Evolutionary conservation across 2,888 invertebrate species (phyloP).

Genomic region (Spatulosminthurus flaviceps): DNA sequence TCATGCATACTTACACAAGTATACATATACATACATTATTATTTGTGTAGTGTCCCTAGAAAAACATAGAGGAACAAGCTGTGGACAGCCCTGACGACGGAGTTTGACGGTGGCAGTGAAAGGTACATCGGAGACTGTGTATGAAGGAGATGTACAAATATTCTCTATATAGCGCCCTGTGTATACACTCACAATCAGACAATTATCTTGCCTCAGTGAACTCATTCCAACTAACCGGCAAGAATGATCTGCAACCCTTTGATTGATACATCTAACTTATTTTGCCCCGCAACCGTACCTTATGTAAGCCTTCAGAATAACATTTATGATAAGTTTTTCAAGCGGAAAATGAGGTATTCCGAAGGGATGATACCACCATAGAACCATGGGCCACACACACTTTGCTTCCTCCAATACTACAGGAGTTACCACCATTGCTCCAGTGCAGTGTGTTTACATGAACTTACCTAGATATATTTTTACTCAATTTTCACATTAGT

Average conservation of each 20-base stretch:
- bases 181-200: conserved; percentile 40
- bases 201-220: conserved; percentile 53
- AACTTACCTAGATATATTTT: too few relatives aligned
- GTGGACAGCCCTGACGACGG: not conserved
- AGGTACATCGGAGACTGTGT: not conserved
- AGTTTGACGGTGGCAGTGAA: not conserved
- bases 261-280: conserved; percentile 53
- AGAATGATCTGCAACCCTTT: conserved; percentile 53
- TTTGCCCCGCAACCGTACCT: conserved; percentile 15
- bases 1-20: not conserved
- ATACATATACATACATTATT: conserved; percentile 6
- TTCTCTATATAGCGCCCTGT: not conserved
- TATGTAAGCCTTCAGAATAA: conserved; percentile 50
- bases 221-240: conserved; percentile 51
- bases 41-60: conserved; percentile 7
- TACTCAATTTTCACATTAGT: too few relatives aligned
- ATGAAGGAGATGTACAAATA: not conserved
- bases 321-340: conserved; percentile 52
- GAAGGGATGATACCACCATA: conserved; percentile 31
- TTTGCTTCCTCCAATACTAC: not conserved
- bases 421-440: not conserved
- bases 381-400: conserved; percentile 50
- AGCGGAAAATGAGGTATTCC: conserved; percentile 52
- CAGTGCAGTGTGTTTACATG: too few relatives aligned
- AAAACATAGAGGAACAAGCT: not conserved